A percentile compares a stretch with the other conserved stretches of the same genome.
Evolutionary conservation across 30 jellyfish, hydroid and myxozoan genomes (phyloP).

Genomic region (Hydra vulgaris): DNA sequence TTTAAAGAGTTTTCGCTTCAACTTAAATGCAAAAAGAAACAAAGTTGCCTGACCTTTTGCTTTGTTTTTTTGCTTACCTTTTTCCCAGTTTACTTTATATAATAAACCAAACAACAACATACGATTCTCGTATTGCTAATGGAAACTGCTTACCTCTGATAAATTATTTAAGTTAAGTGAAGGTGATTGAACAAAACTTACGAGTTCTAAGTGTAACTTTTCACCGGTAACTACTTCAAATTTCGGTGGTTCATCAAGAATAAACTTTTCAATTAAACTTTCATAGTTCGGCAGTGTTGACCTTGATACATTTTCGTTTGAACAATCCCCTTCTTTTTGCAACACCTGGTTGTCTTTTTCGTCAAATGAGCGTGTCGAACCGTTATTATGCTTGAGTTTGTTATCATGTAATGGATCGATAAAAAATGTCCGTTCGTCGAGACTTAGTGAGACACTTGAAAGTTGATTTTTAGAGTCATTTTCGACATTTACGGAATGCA

Average conservation of each 20-base stretch:
- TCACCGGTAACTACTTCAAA: not conserved
- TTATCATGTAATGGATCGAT: not conserved
- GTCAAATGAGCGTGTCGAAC: not conserved
- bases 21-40: too few relatives aligned
- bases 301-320: not conserved
- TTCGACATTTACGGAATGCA: not conserved
- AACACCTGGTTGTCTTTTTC: not conserved
- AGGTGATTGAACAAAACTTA: not conserved
- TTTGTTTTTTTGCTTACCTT: too few relatives aligned
- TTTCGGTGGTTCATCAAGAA: not conserved
- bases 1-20: too few relatives aligned
- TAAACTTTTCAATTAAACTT: not conserved
- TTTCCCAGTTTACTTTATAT: too few relatives aligned
- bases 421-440: not conserved
- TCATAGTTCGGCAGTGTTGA: not conserved
- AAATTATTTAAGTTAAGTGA: not conserved
- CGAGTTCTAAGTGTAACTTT: not conserved
- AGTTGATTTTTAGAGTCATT: not conserved
- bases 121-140: too few relatives aligned
- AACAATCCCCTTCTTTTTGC: not conserved
- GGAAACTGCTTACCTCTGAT: not conserved
- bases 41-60: too few relatives aligned
- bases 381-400: not conserved
- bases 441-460: not conserved
- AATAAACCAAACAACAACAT: too few relatives aligned